Evolutionary conservation across 2,797 vertebrate genomes (phyloP), one percentile per base, ranked within the genome.

Genomic region (Cyclopterus lumpus): DNA sequence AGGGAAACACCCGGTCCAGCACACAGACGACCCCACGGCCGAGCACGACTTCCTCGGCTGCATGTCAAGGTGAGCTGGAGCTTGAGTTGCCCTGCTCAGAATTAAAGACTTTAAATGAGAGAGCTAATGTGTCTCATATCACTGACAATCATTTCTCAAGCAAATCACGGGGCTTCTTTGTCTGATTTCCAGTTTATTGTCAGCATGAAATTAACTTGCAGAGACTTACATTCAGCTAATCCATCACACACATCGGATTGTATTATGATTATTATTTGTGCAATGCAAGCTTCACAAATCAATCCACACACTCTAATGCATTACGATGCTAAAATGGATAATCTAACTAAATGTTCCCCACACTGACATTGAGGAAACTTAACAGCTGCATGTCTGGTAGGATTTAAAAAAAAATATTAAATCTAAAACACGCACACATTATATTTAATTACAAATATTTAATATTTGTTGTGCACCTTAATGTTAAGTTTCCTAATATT

Each of bases 41-140:
- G 97, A 98, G 83, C 97, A 96, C 0, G 97, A 99, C 92, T 98
- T 99, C 92, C 96, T 99, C 0, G 97, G 97, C 75, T 99, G 98
- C 94, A 97, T 99, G 97, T 97, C 98, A 69, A 96, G 97, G 97
- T 99, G 87, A 88, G 94, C 74, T 26, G 24, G 11, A 22, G 18
- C 30, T 16, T 5, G 5, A 34, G 14, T 30, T 32, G 34, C 28
- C 9, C 20, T 44, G 34, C 42, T 11, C 24, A 44, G 8, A 32
- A 16, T 32, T n/a, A 14, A 57, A 58, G 44, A 36, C 12, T 11
- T 54, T 5, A 28, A 53, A 46, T 32, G 4, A 63, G 14, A 49
- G 16, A 54, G 6, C 5, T 8, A 9, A 15, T 40, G 26, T 44
- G 16, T 34, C 54, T 30, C n/a, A n/a, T 24, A 55, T 64, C 18